These are phyloP conservation scores for Phaedon cochleariae DNA, from an alignment of 2,888 invertebrate species.

Conservation along the genomic window DNA sequence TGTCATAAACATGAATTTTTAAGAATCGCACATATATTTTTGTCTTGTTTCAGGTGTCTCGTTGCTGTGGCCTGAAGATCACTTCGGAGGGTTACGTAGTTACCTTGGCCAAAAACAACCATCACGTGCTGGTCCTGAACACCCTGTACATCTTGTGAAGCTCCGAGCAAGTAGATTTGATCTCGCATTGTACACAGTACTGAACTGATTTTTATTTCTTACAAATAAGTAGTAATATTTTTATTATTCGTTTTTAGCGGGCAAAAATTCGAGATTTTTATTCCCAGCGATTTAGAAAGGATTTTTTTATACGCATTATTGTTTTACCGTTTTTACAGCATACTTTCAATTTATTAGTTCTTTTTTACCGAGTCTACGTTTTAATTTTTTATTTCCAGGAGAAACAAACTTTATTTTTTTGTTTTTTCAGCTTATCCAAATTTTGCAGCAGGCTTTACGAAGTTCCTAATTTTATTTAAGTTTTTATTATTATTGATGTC, in stretches of 20 bases:
- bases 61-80: slow-evolving; percentile 97
- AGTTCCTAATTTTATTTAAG: slow-evolving; percentile 45
- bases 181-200: slow-evolving; percentile 61
- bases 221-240: slow-evolving; percentile 40
- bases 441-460: slow-evolving; percentile 54
- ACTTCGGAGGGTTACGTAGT: slow-evolving; percentile 96
- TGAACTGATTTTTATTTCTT: slow-evolving; percentile 60
- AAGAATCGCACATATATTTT: no score
- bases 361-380: slow-evolving; percentile 27
- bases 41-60: slow-evolving; percentile 91
- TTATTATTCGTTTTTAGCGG: slow-evolving; percentile 37
- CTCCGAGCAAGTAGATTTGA: slow-evolving; percentile 62
- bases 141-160: slow-evolving; percentile 91
- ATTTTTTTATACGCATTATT: slow-evolving; percentile 39
- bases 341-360: slow-evolving; percentile 35
- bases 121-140: slow-evolving; percentile 96
- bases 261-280: neutral
- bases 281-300: slow-evolving; percentile 29
- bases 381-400: slow-evolving; percentile 31
- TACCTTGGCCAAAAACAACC: slow-evolving; percentile 97
- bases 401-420: slow-evolving; percentile 33
- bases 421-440: slow-evolving; percentile 40
- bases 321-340: slow-evolving; percentile 33
- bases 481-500: slow-evolving; percentile 40
- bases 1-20: no score